Percentiles rank a stretch among this genome's conserved stretches.
phyloP scores from a whole-genome alignment of 2,888 invertebrate genomes.

The Erynnis tages region DNA sequence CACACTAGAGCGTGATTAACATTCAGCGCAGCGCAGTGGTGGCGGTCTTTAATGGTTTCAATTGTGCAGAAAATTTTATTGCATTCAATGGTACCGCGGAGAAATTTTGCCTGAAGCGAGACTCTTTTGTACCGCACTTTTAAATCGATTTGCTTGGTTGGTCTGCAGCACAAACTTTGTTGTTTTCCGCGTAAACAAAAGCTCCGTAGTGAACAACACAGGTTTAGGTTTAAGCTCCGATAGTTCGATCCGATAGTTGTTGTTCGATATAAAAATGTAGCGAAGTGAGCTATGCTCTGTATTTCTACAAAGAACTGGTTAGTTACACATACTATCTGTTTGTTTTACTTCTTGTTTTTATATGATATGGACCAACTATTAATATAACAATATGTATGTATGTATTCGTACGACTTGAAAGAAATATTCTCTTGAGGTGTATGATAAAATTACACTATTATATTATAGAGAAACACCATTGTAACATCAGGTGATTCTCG shows the following conservation, averaged over 20 bases:
- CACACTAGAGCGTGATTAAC: slow-evolving; percentile 72
- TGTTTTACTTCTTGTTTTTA: no score
- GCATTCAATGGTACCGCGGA: slow-evolving; percentile 69
- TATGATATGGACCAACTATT: no score
- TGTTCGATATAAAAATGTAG: slow-evolving; percentile 13
- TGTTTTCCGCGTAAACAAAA: slow-evolving; percentile 23
- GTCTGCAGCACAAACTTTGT: slow-evolving; percentile 18
- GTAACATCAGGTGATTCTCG: no score
- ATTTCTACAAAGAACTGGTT: slow-evolving; percentile 1
- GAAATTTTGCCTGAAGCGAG: slow-evolving; percentile 52
- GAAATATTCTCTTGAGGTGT: no score
- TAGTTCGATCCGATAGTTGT: slow-evolving; percentile 21
- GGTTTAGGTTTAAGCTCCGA: slow-evolving; percentile 22
- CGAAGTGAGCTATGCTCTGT: slow-evolving; percentile 4
- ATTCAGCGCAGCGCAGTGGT: slow-evolving; percentile 52
- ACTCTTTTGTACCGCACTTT: slow-evolving; percentile 56
- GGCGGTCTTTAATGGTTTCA: slow-evolving; percentile 75
- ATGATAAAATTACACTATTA: no score
- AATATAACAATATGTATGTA: no score
- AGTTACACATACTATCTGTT: no score
- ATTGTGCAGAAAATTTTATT: slow-evolving; percentile 79
- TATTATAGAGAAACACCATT: no score
- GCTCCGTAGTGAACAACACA: slow-evolving; percentile 21
- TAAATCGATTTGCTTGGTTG: slow-evolving; percentile 46
- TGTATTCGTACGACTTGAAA: no score